Evolutionary conservation across 1,140 invertebrate genomes (phyloP).

Genomic region (Saxidomus purpurata): DNA sequence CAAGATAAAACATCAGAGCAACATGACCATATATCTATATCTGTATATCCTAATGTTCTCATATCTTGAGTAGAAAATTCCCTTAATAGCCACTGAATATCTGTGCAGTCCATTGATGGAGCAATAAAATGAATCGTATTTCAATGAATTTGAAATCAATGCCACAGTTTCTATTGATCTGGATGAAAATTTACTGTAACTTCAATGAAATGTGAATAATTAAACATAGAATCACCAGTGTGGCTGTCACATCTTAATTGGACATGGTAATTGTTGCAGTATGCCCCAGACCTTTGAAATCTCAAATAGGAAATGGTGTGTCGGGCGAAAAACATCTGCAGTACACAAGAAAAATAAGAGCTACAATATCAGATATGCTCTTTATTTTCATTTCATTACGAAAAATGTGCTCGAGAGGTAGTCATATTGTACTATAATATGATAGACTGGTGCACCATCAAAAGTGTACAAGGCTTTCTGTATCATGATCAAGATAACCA

Average conservation of each 20-base stretch:
- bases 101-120: constrained; percentile 3
- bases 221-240: constrained; percentile 21
- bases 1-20: too few relatives aligned
- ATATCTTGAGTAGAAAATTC: not conserved
- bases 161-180: constrained; percentile 37
- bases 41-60: too few relatives aligned
- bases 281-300: constrained; percentile 33
- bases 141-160: constrained; percentile 50
- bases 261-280: constrained; percentile 28
- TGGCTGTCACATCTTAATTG: constrained; percentile 38
- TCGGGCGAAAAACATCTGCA: constrained; percentile 24
- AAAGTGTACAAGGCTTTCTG: too few relatives aligned
- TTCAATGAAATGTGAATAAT: constrained; percentile 57
- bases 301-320: constrained; percentile 39
- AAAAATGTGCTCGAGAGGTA: too few relatives aligned
- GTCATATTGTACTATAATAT: too few relatives aligned
- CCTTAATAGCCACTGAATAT: not conserved
- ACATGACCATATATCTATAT: too few relatives aligned
- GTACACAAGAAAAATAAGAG: constrained; percentile 1
- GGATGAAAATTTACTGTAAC: constrained; percentile 37
- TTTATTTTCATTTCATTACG: not conserved
- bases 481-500: too few relatives aligned
- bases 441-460: too few relatives aligned
- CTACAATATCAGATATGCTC: not conserved
- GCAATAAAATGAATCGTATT: constrained; percentile 28